These are phyloP conservation scores for Spodoptera litura DNA, from an alignment of 1,140 invertebrate genomes.

Conservation along the genomic window DNA sequence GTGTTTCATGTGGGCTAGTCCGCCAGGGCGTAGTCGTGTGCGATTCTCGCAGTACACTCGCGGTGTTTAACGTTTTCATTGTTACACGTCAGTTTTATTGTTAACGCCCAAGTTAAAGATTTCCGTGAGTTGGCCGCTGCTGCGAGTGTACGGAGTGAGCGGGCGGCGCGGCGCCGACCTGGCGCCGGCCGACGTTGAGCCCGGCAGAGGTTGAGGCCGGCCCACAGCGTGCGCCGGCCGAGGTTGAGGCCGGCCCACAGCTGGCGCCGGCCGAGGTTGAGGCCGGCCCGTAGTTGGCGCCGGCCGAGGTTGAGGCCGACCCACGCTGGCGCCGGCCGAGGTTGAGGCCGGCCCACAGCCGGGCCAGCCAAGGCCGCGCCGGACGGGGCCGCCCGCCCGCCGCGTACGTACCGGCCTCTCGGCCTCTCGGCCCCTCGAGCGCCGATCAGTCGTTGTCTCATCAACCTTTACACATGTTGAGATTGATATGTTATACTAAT, in stretches of 20 bases:
- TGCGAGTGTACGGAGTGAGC: slow-evolving; percentile 45
- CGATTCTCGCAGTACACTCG: slow-evolving; percentile 58
- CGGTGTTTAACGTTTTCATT: slow-evolving; percentile 37
- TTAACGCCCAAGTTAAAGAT: slow-evolving; percentile 20
- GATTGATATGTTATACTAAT: slow-evolving; percentile 86
- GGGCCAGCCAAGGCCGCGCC: slow-evolving; percentile 5
- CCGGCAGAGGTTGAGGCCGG: no score
- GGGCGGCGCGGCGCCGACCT: slow-evolving; percentile 26
- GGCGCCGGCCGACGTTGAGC: neutral
- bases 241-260: no score
- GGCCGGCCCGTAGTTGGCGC: neutral
- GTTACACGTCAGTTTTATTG: slow-evolving; percentile 43
- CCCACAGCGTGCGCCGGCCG: no score
- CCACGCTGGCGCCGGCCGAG: neutral
- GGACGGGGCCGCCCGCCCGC: slow-evolving; percentile 16
- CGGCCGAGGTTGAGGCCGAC: neutral
- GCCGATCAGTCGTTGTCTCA: slow-evolving; percentile 76
- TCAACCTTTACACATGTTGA: slow-evolving; percentile 85
- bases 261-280: slow-evolving; percentile 19
- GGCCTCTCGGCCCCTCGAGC: slow-evolving; percentile 48
- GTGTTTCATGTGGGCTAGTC: slow-evolving; percentile 63
- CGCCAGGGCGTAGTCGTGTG: slow-evolving; percentile 57
- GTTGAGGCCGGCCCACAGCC: neutral
- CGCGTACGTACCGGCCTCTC: neutral
- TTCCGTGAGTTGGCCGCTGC: slow-evolving; percentile 20